Base-by-base conservation (phyloP, 2,113 vertebrate genomes). In the Sturnus vulgaris region DNA sequence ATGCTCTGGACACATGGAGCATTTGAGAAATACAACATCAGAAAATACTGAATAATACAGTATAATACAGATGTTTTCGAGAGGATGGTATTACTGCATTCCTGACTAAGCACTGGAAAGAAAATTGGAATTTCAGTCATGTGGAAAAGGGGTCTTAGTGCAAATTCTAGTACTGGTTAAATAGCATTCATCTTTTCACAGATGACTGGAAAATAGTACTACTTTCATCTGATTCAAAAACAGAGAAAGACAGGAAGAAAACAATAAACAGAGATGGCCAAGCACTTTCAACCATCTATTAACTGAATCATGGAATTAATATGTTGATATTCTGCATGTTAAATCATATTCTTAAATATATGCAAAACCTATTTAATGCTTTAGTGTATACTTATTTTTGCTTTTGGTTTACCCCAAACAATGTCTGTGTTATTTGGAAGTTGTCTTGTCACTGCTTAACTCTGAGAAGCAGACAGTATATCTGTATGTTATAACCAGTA, bases 11-110 rank as follows among this genome's bases (percentile, higher is more conserved):
- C 50, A 86, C 56, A 63, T 15, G 11, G 47, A 93, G 59, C 0
- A 0, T 70, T 73, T 92, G 50, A 83, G 55, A 93, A 86, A 72
- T 66, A n/a, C 10, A 69, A 2, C 40, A 72, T 15, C 47, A 8
- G 31, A 79, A 85, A 80, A 53, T 90, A 82, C 46, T 94, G 42
- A 96, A 90, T 91, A 90, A 93, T 72, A 83, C 37, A 92, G 63
- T 50, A 83, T 33, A 40, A 69, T 63, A 47, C 77, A 94, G 60
- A 59, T 87, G 81, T 87, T 87, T 96, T 89, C 57, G 20, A 79
- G 19, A 12, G 19, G 2, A 39, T 88, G 42, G 7, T 61, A 77
- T 57, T 76, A 50, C 28, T 85, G 5, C 15, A 46, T 65, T 83
- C 28, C 71, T 80, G 22, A 88, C 7, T 80, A 80, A 95, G 17